phyloP scores from a whole-genome alignment of 2,113 vertebrate genomes.

The Menura novaehollandiae region DNA sequence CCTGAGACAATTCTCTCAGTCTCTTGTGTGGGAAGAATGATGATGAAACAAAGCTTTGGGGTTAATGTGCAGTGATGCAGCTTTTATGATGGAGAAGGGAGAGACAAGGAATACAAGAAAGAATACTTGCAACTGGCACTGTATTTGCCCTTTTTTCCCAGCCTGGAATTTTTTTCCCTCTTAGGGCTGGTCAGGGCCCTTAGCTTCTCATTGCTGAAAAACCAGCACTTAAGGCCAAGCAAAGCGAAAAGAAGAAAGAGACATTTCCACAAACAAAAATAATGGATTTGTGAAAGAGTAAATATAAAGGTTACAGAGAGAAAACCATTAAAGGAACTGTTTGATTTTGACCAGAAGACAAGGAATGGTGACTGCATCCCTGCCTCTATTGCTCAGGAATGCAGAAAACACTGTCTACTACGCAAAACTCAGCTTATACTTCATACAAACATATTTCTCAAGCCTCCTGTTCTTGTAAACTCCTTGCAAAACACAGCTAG shows the following conservation, averaged over 20 bases:
- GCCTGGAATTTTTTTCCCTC: not conserved
- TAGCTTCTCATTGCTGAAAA: not conserved
- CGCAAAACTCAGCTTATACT: not conserved
- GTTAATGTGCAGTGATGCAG: not conserved
- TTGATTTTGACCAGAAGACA: not conserved
- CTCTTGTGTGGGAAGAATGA: not conserved
- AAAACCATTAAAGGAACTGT: not conserved
- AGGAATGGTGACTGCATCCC: not conserved
- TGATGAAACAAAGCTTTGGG: not conserved
- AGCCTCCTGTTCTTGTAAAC: not conserved
- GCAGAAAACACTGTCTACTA: not conserved
- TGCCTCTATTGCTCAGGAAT: not conserved
- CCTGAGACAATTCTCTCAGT: not conserved
- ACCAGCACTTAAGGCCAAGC: not conserved
- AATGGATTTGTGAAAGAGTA: not conserved
- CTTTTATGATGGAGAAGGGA: not conserved
- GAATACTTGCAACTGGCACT: not conserved
- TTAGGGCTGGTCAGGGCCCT: not conserved
- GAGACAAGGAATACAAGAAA: not conserved
- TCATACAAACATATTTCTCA: not conserved
- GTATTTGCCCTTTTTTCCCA: not conserved
- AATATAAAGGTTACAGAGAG: not conserved
- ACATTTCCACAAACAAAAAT: not conserved
- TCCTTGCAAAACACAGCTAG: not conserved
- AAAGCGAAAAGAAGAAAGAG: not conserved